Evolutionary conservation across 2,888 invertebrate species (phyloP).

Genomic region (Euphydryas editha): DNA sequence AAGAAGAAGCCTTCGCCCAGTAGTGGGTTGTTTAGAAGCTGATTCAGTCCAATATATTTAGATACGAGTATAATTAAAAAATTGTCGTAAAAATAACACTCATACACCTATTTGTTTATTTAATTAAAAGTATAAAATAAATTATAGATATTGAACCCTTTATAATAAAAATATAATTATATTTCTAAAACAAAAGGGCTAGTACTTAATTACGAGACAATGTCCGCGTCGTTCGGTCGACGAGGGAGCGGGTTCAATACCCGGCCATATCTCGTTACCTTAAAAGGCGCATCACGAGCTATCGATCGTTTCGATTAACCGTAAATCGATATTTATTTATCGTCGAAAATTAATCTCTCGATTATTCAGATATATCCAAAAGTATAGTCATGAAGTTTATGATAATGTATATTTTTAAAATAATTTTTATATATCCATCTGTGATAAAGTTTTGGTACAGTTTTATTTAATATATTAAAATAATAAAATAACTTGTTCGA

Average conservation of each 20-base stretch:
- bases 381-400: no score
- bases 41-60: no score
- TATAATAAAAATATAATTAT: no score
- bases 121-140: not conserved
- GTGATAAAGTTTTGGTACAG: no score
- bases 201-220: conserved; percentile 14
- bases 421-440: no score
- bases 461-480: no score
- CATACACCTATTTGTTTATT: not conserved
- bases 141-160: not conserved
- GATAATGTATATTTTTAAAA: no score
- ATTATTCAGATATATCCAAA: conserved; percentile 10
- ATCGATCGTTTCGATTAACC: conserved; percentile 34
- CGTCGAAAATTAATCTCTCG: conserved; percentile 26
- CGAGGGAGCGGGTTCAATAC: conserved; percentile 32
- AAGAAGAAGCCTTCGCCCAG: no score
- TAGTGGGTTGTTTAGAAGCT: no score
- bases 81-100: no score
- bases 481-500: no score
- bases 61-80: no score
- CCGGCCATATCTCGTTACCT: conserved; percentile 31
- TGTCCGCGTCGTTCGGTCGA: not conserved
- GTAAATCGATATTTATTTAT: conserved; percentile 42
- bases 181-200: not conserved
- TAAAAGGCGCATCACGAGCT: conserved; percentile 37